These are phyloP conservation scores for Cyphomyrus discorhynchus DNA, from an alignment of 2,113 vertebrate genomes.

Conservation along the genomic window DNA sequence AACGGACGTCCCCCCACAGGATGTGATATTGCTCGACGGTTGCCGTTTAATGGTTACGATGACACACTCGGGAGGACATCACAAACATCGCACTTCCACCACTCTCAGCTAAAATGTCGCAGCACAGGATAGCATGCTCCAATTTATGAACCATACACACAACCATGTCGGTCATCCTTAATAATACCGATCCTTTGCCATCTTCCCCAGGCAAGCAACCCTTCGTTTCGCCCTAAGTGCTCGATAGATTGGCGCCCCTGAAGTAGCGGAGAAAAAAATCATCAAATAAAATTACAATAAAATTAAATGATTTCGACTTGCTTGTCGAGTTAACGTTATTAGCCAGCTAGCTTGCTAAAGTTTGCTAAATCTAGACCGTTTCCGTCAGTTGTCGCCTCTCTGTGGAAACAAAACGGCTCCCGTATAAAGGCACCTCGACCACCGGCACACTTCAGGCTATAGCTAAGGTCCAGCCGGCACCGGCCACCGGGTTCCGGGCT, in stretches of 20 bases:
- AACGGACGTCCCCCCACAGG: neutral
- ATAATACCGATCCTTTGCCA: neutral
- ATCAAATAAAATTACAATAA: neutral
- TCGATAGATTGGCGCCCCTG: neutral
- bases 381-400: neutral
- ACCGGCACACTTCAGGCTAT: neutral
- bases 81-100: constrained; percentile 36
- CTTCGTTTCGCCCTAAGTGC: neutral
- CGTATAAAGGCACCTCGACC: neutral
- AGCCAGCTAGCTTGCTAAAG: constrained; percentile 7
- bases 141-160: neutral
- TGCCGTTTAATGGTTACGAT: neutral
- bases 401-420: neutral
- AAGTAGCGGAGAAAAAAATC: neutral
- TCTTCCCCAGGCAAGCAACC: neutral
- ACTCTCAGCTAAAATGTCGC: constrained; percentile 42
- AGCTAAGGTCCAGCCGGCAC: too few relatives aligned
- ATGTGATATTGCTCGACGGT: neutral
- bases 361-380: neutral
- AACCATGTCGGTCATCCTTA: neutral
- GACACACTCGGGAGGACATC: constrained; percentile 30
- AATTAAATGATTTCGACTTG: neutral
- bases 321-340: neutral
- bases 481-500: neutral
- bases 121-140: constrained; percentile 32